Evolutionary conservation across 2,888 invertebrate genomes (phyloP).

Genomic region (Piscicola geometra): DNA sequence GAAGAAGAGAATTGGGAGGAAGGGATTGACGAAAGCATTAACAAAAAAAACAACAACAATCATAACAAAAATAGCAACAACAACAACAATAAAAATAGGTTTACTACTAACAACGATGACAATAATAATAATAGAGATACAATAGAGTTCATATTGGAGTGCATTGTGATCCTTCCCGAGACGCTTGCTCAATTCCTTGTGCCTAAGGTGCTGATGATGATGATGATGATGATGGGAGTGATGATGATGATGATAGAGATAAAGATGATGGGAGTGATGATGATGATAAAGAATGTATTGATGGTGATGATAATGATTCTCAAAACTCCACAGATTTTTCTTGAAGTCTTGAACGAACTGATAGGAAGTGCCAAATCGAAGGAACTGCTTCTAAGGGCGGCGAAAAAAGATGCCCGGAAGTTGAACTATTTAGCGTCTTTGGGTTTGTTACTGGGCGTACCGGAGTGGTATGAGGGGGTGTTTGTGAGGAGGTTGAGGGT

Average conservation of each 20-base stretch:
- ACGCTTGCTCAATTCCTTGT: background rate
- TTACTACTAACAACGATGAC: background rate
- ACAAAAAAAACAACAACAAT: no score
- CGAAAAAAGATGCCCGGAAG: constrained; percentile 31
- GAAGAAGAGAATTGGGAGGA: background rate
- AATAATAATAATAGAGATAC: background rate
- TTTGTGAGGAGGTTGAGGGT: constrained; percentile 37
- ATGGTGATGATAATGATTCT: constrained; percentile 1
- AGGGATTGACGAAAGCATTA: no score
- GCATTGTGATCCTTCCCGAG: background rate
- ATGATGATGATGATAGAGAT: background rate
- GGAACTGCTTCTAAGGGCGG: constrained; percentile 44
- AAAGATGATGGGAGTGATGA: background rate
- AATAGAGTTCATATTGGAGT: background rate
- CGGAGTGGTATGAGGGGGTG: constrained; percentile 48
- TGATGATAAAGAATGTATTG: background rate
- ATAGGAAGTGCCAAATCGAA: constrained; percentile 51
- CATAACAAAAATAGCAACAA: no score
- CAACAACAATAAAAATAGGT: no score
- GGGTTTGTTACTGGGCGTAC: constrained; percentile 50
- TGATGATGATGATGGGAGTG: background rate
- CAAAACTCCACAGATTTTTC: constrained; percentile 47
- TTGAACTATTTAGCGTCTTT: constrained; percentile 46
- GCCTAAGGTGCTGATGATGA: background rate
- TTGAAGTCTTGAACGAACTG: constrained; percentile 51